Evolutionary conservation across 2,888 invertebrate genomes (phyloP), one percentile per base, ranked within the genome.

Genomic region (Lordiphosa andalusiaca): DNA sequence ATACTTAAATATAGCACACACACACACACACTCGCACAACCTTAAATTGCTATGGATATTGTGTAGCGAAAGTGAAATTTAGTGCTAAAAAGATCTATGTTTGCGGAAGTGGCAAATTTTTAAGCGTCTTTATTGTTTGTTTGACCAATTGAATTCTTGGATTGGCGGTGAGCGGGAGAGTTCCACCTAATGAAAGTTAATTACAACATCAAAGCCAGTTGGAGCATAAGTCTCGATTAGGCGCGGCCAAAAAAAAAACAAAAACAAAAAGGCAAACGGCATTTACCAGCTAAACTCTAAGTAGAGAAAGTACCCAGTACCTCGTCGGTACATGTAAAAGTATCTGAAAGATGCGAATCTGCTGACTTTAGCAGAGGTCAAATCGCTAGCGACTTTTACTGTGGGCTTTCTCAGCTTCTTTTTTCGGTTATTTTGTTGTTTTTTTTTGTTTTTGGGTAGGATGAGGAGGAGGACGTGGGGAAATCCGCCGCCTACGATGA

Each of bases 1-100:
- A 74, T 82, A 78, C 75, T 82, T 84, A 84, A 82, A 78, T 82
- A 82, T 82, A 84, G 78, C 83, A 78, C 77, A 7, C 30, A 9
- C 30, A 30, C 30, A 30, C 4, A 3, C 30, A 30, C 30, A 30
- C 30, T 30, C 30, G 3, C 30, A 30, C 30, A 30, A 2, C 9
- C 50, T 71, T 74, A 84, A 82, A 70, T 57, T 67, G 67, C 64
- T 70, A 70, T 80, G 76, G 67, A 63, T 76, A 69, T 61, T 77
- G 64, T 71, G 58, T 60, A 77, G 77, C 84, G 84, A 78, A 78
- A 78, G 77, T 78, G 83, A 84, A 78, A 84, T 50, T 67, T 51
- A 61, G 62, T 64, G 49, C 63, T 47, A 38, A 62, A 62, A 47
- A 23, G 38, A 48, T 41, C 47, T 49, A 49, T 67, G 67, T 47